Conservation (phyloP, 2,888 invertebrate species). For the Zele albiditarsus region DNA sequence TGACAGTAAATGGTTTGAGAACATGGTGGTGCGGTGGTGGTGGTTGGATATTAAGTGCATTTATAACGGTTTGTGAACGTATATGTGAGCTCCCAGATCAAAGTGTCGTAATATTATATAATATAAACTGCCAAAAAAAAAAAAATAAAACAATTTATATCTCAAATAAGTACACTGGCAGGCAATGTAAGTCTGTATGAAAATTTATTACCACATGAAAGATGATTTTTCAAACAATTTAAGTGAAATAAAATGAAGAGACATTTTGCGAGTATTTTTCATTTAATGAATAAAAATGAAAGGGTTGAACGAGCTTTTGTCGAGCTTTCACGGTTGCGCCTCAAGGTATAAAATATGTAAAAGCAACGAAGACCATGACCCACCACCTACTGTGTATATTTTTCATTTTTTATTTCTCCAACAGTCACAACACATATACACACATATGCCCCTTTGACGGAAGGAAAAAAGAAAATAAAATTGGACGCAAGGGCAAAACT, state of each 20-base stretch:
- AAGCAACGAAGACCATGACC: constrained; percentile 34
- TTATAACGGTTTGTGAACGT: not conserved
- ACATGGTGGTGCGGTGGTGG: not conserved
- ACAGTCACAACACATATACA: constrained; percentile 15
- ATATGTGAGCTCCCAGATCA: not conserved
- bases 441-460: not conserved
- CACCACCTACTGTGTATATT: not conserved
- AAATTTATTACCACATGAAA: not conserved
- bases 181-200: not conserved
- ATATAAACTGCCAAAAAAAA: not conserved
- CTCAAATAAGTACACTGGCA: not conserved
- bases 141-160: not conserved
- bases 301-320: constrained; percentile 47
- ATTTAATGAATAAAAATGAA: constrained; percentile 27
- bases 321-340: constrained; percentile 29
- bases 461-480: constrained; percentile 15
- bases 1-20: constrained; percentile 14
- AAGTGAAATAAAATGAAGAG: constrained; percentile 27
- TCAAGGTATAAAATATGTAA: constrained; percentile 7
- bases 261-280: constrained; percentile 44
- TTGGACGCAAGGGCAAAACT: constrained; percentile 8
- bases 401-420: constrained; percentile 12
- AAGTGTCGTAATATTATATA: not conserved
- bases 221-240: not conserved
- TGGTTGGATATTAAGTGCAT: constrained; percentile 21